Evolutionary conservation across 2,113 vertebrate genomes (phyloP), one percentile per base, ranked within the genome.

Genomic region (Ifrita kowaldi): DNA sequence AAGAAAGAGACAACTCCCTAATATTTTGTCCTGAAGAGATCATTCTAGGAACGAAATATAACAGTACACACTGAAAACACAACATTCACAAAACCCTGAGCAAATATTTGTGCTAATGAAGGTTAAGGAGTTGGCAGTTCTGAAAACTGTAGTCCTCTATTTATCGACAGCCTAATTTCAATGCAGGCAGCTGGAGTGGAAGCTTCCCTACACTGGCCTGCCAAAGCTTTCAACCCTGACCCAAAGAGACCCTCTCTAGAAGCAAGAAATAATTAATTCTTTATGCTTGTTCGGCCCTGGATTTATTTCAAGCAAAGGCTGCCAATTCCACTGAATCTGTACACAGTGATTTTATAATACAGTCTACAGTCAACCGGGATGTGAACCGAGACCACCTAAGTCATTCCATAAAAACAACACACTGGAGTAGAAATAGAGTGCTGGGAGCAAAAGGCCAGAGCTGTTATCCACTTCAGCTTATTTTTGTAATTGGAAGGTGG

Each of bases 101-200:
- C 92, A 97, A 98, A 97, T 97, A 97, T 98, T 98, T 97, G 91
- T 92, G 83, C 79, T 97, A 97, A 95, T 96, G 94, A 97, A 97
- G 88, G 89, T 92, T 95, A 97, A 98, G 96, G 90, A 97, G 92
- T 28, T 93, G 95, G 92, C 84, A 93, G 93, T 81, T 57, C 73
- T 91, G 96, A 84, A 93, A 90, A 97, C 95, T 96, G 97, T 93
- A 93, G 75, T 74, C 75, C 85, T 97, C 96, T 97, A 91, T 96
- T 93, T 93, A 89, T 85, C 1, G 60, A 76, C 59, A 59, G 23
- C 16, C 94, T 91, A 75, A 95, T 94, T 92, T 65, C 91, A 95
- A 92, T 78, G 88, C 82, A 70, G 90, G 83, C 90, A 93, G 79
- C 87, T 59, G 28, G 86, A 96, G 92, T 85, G 80, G 91, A 87